Base-by-base conservation (phyloP, 2,113 vertebrate species). In the Hyperopisus bebe region DNA sequence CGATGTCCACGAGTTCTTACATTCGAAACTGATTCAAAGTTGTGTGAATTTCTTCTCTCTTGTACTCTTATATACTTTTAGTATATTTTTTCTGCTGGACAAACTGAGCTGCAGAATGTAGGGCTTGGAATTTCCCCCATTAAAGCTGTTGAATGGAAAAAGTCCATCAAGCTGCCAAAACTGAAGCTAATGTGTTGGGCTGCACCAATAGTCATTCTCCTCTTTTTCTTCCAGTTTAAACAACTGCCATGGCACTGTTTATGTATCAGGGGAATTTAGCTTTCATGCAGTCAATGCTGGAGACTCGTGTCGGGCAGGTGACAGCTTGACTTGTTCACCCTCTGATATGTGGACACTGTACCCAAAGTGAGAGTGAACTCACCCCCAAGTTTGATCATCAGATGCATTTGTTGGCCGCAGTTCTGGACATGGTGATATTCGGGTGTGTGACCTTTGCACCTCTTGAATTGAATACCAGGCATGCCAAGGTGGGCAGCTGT, bases 401-500 rank as follows among this genome's bases (percentile, higher is more conserved):
- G 51, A 44, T n/a, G 3, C 35, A 47, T 85, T 21, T 51, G 27
- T 83, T 84, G n/a, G 27, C 51, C 31, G 27, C 1, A n/a, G 42
- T 62, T 48, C 51, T 3, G 24, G 17, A 24, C 19, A 42, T 85
- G 39, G 80, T 58, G 19, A 83, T 55, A 17, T 9, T 47, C 48
- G 50, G 27, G 47, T 21, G 31, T 39, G 24, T 87, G 2, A 87
- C 88, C 10, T 89, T 91, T 83, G 80, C 86, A n/a, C 17, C 42
- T 15, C 77, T 44, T 87, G 83, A 3, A 82, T 80, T 11, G 55
- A 86, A 87, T 92, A 77, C 55, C 88, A 46, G 0, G 86, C 46
- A 70, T 93, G 89, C 44, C 55, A 53, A 85, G 50, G 82, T 88
- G 87, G 84, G 88, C 91, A 90, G 90, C 74, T 74, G 82, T 91